A percentile compares a stretch with the other conserved stretches of the same genome.
Evolutionary conservation across 2,113 vertebrate species (phyloP).

Genomic region (Ardeotis arabs): DNA sequence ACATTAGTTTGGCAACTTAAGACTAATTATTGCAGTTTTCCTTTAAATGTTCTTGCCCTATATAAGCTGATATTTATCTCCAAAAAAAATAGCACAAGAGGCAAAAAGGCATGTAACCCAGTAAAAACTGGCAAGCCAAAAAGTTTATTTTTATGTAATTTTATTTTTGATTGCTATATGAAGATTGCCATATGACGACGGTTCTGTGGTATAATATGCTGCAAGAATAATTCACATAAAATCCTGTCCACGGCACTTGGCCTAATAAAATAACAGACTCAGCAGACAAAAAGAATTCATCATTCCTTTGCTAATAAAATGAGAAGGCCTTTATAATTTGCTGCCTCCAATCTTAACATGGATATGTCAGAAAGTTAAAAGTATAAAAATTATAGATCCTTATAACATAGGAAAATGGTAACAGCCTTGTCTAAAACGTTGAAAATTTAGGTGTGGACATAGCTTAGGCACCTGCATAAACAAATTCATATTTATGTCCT

Average conservation of each 20-base stretch:
- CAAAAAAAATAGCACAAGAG: conserved; percentile 28
- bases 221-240: conserved; percentile 16
- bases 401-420: not conserved
- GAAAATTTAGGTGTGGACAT: not conserved
- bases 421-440: not conserved
- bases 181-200: conserved; percentile 52
- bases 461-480: not conserved
- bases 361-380: not conserved
- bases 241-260: conserved; percentile 11
- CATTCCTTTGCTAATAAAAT: conserved; percentile 29
- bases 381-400: conserved; percentile 2
- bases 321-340: conserved; percentile 8
- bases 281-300: conserved; percentile 8
- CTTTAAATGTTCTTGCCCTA: conserved; percentile 33
- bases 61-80: not conserved
- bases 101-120: conserved; percentile 43
- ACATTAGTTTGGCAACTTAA: not conserved
- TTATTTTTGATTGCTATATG: conserved; percentile 64
- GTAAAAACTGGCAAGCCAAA: conserved; percentile 69
- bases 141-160: conserved; percentile 49
- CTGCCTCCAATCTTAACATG: not conserved
- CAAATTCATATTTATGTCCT: not conserved
- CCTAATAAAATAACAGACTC: conserved; percentile 31
- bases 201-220: conserved; percentile 35
- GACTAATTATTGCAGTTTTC: conserved; percentile 39